phyloP scores from a whole-genome alignment of 2,113 vertebrate species.

The Hyla sarda region DNA sequence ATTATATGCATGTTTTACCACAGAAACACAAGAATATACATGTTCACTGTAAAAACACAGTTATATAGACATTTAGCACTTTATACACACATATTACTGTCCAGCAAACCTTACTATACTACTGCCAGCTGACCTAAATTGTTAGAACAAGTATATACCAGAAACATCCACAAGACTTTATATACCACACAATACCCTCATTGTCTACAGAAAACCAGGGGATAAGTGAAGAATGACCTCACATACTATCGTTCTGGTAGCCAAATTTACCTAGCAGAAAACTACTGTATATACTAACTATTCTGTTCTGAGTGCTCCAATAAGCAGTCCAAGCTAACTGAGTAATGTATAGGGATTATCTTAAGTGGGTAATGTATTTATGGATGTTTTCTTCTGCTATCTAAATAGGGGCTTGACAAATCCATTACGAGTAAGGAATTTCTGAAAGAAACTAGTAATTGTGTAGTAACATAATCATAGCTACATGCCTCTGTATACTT shows the following conservation, averaged over 20 bases:
- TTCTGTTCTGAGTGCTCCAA: not conserved
- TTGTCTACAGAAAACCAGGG: not conserved
- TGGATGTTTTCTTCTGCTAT: not conserved
- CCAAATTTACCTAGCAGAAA: not conserved
- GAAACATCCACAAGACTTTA: not conserved
- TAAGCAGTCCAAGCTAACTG: not conserved
- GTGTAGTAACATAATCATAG: not conserved
- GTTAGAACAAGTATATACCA: not conserved
- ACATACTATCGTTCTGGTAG: not conserved
- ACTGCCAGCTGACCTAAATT: too few relatives aligned
- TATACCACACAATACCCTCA: not conserved
- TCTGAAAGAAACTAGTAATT: not conserved
- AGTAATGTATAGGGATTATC: not conserved
- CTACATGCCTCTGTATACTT: not conserved
- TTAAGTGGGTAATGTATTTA: not conserved
- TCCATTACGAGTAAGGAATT: not conserved
- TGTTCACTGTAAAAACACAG: too few relatives aligned
- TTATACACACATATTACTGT: too few relatives aligned
- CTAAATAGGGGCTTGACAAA: not conserved
- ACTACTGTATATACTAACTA: not conserved
- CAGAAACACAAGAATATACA: too few relatives aligned
- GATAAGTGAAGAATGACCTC: constrained; percentile 2
- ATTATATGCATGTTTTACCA: too few relatives aligned
- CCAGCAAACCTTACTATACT: too few relatives aligned
- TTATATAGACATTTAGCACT: too few relatives aligned